Conservation (phyloP, 2,888 invertebrate species). For the Notodonta dromedarius region DNA sequence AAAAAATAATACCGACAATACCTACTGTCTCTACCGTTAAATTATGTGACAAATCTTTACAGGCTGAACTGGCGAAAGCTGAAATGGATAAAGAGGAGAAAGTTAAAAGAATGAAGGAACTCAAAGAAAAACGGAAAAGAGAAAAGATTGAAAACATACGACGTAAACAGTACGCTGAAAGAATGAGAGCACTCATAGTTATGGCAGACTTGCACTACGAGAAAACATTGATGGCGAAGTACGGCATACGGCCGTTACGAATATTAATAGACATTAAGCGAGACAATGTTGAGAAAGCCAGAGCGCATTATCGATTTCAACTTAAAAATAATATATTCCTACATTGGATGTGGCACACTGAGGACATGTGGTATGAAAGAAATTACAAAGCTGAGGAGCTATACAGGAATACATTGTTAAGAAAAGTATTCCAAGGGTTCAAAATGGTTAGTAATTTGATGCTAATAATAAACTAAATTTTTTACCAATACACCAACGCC, state of each 20-base stretch:
- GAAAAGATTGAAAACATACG: conserved; percentile 86
- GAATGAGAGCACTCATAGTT: conserved; percentile 73
- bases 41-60: conserved; percentile 17
- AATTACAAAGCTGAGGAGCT: conserved; percentile 83
- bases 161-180: conserved; percentile 81
- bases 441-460: conserved; percentile 58
- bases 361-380: conserved; percentile 78
- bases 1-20: too few relatives aligned
- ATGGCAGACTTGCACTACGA: conserved; percentile 82
- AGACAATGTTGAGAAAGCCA: conserved; percentile 74
- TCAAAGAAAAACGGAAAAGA: conserved; percentile 84
- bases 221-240: conserved; percentile 64
- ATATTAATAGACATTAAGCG: conserved; percentile 61
- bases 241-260: conserved; percentile 67
- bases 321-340: conserved; percentile 77
- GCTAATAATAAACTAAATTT: conserved; percentile 6
- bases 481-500: not conserved
- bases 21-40: too few relatives aligned
- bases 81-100: conserved; percentile 86
- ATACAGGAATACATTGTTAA: conserved; percentile 75
- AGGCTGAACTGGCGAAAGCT: conserved; percentile 78
- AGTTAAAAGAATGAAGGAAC: conserved; percentile 82
- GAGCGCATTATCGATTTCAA: conserved; percentile 71
- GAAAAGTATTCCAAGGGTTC: conserved; percentile 75
- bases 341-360: conserved; percentile 81